Conservation (phyloP, 2,888 invertebrate species). For the Bimastos eiseni region DNA sequence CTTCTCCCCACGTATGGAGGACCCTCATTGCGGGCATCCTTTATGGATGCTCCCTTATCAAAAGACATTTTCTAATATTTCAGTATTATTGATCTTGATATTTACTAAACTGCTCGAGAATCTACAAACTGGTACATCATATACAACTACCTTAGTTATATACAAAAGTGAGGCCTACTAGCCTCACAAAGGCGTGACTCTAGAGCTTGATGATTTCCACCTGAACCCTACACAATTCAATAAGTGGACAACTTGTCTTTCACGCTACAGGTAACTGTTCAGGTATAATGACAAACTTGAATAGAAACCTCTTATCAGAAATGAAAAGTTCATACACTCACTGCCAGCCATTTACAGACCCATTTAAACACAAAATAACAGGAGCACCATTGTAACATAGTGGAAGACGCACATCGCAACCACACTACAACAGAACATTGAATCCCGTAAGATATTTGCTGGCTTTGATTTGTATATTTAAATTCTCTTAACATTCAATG, state of each 20-base stretch:
- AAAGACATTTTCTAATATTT: not conserved
- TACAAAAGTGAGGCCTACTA: not conserved
- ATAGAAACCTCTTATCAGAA: not conserved
- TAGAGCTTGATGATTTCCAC: not conserved
- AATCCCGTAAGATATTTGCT: not conserved
- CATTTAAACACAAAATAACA: not conserved
- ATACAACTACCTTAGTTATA: too few species aligned
- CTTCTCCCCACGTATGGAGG: too few species aligned
- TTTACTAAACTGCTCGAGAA: too few species aligned
- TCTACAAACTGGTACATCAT: too few species aligned
- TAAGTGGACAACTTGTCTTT: not conserved
- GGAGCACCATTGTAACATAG: not conserved
- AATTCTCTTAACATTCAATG: not conserved
- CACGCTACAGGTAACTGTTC: not conserved
- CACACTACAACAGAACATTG: not conserved
- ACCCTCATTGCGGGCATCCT: too few species aligned
- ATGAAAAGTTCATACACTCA: not conserved
- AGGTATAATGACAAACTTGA: not conserved
- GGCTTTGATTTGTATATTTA: not conserved
- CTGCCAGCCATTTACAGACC: not conserved
- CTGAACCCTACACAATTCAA: not conserved
- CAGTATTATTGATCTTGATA: too few species aligned
- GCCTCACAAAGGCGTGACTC: not conserved
- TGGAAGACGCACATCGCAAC: conserved; percentile 13
- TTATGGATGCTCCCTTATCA: too few species aligned